Evolutionary conservation across 2,113 vertebrate genomes (phyloP).

Genomic region (Myiopsitta monachus): DNA sequence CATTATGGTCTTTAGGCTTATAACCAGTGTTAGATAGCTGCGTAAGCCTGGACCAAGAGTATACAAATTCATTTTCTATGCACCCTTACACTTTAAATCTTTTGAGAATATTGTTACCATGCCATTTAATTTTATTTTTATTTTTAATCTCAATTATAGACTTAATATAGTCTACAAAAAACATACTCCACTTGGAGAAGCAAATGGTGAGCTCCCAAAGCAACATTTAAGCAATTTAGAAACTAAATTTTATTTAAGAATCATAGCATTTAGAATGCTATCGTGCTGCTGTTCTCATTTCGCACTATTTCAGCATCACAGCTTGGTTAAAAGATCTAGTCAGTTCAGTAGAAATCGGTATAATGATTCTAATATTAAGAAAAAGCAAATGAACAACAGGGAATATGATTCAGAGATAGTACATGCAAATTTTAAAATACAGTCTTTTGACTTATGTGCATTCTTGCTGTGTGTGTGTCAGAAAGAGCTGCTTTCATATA

Average conservation of each 20-base stretch:
- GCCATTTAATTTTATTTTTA: not conserved
- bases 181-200: not conserved
- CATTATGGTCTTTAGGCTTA: not conserved
- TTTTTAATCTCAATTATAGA: not conserved
- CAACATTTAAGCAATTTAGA: conserved; percentile 9
- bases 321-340: not conserved
- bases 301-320: not conserved
- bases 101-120: not conserved
- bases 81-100: not conserved
- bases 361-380: not conserved
- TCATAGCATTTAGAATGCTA: not conserved
- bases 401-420: not conserved
- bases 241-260: conserved; percentile 44
- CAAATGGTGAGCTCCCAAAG: not conserved
- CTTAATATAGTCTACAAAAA: not conserved
- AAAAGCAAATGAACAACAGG: conserved; percentile 15
- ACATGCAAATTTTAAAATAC: not conserved
- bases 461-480: not conserved
- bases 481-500: not conserved
- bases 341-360: not conserved
- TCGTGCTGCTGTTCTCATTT: not conserved
- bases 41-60: not conserved
- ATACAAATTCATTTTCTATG: not conserved
- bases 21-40: not conserved
- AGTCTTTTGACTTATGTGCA: not conserved